A percentile compares a stretch with the other conserved stretches of the same genome.
These are phyloP conservation scores for Chloroceryle aenea DNA, from an alignment of 2,113 vertebrate genomes.

Conservation along the genomic window DNA sequence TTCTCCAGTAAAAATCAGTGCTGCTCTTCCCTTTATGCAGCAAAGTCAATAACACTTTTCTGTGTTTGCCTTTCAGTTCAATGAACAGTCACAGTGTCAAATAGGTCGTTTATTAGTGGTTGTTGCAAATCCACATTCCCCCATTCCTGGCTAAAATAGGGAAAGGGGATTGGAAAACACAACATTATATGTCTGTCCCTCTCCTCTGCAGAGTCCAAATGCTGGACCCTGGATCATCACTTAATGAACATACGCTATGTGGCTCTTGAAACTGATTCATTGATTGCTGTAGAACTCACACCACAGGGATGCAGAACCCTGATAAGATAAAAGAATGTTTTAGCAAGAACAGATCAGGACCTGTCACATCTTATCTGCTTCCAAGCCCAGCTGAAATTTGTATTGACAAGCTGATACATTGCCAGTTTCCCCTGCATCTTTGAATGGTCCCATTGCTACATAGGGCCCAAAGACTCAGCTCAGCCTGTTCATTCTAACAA, in stretches of 20 bases:
- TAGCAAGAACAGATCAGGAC: background rate
- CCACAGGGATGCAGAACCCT: background rate
- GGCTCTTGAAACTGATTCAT: background rate
- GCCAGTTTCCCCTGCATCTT: background rate
- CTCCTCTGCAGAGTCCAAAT: background rate
- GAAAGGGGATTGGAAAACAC: background rate
- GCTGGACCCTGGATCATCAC: background rate
- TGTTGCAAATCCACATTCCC: background rate
- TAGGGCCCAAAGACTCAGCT: background rate
- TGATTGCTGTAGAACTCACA: background rate
- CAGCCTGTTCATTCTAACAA: background rate
- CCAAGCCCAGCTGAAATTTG: background rate
- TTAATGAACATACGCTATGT: rapidly evolving
- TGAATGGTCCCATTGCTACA: background rate
- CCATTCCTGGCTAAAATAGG: background rate
- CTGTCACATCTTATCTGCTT: conserved; percentile 14
- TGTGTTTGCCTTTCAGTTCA: background rate
- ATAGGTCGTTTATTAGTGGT: background rate
- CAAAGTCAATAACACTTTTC: background rate
- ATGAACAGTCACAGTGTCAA: background rate
- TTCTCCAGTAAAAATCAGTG: background rate
- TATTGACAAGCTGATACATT: background rate
- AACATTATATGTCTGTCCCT: background rate
- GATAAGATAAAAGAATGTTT: background rate
- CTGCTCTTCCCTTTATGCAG: background rate